Base-by-base conservation (phyloP, 2,797 vertebrate genomes). In the Heteromormyrus szaboi region DNA sequence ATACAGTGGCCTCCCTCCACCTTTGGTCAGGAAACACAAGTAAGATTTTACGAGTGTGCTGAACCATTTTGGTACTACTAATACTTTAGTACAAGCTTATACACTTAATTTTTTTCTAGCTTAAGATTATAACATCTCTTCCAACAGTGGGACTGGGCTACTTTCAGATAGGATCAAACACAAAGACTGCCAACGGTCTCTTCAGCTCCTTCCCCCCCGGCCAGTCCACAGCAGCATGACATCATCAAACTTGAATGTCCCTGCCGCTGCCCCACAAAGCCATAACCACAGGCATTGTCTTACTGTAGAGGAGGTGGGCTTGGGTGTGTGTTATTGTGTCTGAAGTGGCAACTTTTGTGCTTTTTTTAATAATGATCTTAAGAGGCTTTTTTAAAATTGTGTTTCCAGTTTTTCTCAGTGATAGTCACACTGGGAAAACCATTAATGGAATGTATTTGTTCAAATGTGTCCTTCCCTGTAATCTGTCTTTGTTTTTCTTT, bases 241-340 rank as follows among this genome's bases (percentile, higher is more conserved):
- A 48, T 90, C 86, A 41, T 89, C 33, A 8, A 92, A 89, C 89
- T 89, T 72, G n/a, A 93, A 62, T 91, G 94, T 53, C 48, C 85
- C 19, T 90, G 85, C 90, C 90, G 91, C 87, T 90, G 91, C 59
- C 90, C 90, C 41, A 93, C 90, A 94, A 81, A 93, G 44, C 85
- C 95, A 95, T 89, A 92, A 91, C 76, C 93, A 94, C 90, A 97
- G 94, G 88, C 92, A 94, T 88, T 95, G 92, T 92, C 95, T 97
- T 3, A 93, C 96, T 0, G 96, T 96, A 37, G 96, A 97, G 91
- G 95, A 96, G 95, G 96, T 96, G 56, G 19, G 56, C 9, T 9
- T 81, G n/a, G 46, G 29, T 33, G 9, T 41, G 17, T 29, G 11
- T 17, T 81, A 91, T 48, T 48, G 44, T 46, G 44, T 48, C 46